A percentile compares a stretch with the other conserved stretches of the same genome.
Evolutionary conservation across 2,888 invertebrate genomes (phyloP).

Genomic region (Sminthurides aquaticus): DNA sequence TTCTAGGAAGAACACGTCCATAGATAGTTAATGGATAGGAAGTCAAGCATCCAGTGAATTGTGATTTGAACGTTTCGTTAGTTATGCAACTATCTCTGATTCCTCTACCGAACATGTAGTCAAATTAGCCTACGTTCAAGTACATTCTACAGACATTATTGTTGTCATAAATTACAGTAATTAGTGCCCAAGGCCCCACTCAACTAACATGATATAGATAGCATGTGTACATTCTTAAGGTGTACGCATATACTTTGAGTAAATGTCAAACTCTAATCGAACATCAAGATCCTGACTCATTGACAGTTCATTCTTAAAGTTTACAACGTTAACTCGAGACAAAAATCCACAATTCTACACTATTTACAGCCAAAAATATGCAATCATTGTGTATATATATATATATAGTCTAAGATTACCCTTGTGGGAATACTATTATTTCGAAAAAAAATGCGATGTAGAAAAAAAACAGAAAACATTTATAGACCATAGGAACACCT

Average conservation of each 20-base stretch:
- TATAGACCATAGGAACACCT: no score
- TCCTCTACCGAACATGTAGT: no score
- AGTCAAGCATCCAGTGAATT: no score
- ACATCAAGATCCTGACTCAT: not conserved
- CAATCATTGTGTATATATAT: not conserved
- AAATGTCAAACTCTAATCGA: not conserved
- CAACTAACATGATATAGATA: not conserved
- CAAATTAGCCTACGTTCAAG: not conserved
- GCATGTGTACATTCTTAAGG: no score
- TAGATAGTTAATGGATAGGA: no score
- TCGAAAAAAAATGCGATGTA: not conserved
- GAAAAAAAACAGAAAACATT: not conserved
- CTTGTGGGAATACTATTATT: not conserved
- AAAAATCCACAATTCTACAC: not conserved
- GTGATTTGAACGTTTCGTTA: no score
- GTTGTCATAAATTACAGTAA: not conserved
- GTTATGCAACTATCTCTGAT: no score
- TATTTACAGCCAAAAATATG: not conserved
- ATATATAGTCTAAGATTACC: not conserved
- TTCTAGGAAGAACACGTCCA: no score
- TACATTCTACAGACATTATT: slow-evolving; percentile 7
- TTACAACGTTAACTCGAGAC: not conserved
- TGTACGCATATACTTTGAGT: no score
- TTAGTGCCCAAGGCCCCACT: not conserved
- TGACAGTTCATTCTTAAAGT: not conserved